Base-by-base conservation (phyloP, 2,888 invertebrate species). In the Phyto melanocephala region DNA sequence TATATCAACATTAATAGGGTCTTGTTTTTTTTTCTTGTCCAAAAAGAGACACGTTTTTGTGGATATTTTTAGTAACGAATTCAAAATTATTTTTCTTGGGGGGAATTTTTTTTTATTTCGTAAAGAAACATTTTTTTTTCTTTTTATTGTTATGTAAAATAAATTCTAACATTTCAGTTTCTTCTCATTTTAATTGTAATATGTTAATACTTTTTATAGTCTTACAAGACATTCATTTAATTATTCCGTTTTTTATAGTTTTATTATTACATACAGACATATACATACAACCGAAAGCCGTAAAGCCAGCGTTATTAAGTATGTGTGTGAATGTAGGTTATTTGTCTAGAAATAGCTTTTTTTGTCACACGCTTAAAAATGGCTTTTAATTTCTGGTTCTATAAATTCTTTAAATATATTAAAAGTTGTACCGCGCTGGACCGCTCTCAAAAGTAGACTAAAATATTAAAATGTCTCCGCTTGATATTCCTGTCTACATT, bases 381-480 rank as follows among this genome's bases (percentile, higher is more conserved):
- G 67, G 24, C 6, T 52, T 58, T 67, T 58, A 20, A 58, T 50
- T 70, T 68, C 54, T 33, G 47, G 13, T 71, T 68, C 10, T 54
- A 47, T 17, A 40, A 54, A 63, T 76, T 76, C 70, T 76, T 80
- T 67, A 20, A 71, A 68, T n/a, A n/a, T n/a, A n/a, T n/a, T n/a
- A n/a, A n/a, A n/a, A n/a, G n/a, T 58, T 78, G 84, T 86, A 87
- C 89, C 86, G 86, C 89, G 87, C 90, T 90, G 90, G 90, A 90
- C 89, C 90, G 87, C 88, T 88, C 87, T 88, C 90, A 87, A 87
- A 88, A 89, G 87, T 90, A 89, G 88, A 90, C 90, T 90, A 88
- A 86, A 85, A 78, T 58, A 37, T 58, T 42, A 28, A 60, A 71
- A 56, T 47, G 42, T 72, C 50, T 77, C 62, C 65, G 74, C 79